phyloP scores from a whole-genome alignment of 2,113 vertebrate species.

The Nematolebias whitei region DNA sequence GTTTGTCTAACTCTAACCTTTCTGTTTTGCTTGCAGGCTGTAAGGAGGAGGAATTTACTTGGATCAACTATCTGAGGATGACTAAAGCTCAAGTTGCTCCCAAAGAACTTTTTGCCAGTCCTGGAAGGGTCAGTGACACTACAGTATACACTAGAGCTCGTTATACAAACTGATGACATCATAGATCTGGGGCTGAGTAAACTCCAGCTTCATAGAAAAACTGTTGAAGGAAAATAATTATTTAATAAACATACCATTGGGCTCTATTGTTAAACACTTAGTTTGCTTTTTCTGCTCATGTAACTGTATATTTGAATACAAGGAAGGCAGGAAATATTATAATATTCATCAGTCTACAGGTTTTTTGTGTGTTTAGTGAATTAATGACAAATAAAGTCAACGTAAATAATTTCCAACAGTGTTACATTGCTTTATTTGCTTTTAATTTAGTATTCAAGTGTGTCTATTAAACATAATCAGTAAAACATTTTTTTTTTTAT shows the following conservation, averaged over 20 bases:
- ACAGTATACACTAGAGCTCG: slow-evolving; percentile 10
- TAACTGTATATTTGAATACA: too few relatives aligned
- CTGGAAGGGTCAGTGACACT: slow-evolving; percentile 79
- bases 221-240: too few relatives aligned
- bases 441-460: too few relatives aligned
- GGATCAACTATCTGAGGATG: slow-evolving; percentile 92
- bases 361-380: too few relatives aligned
- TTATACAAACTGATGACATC: slow-evolving; percentile 19
- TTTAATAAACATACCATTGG: too few relatives aligned
- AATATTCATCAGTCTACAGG: too few relatives aligned
- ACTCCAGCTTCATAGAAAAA: background rate
- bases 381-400: too few relatives aligned
- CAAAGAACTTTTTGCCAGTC: slow-evolving; percentile 89
- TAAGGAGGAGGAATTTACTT: slow-evolving; percentile 98
- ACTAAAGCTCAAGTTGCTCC: slow-evolving; percentile 94
- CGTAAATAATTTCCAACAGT: too few relatives aligned
- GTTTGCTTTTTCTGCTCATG: too few relatives aligned
- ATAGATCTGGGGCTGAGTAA: slow-evolving; percentile 3
- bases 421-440: too few relatives aligned
- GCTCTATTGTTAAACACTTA: slow-evolving; percentile 50
- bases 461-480: too few relatives aligned
- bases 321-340: too few relatives aligned
- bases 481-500: background rate
- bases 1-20: background rate
- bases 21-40: slow-evolving; percentile 82